Conservation (phyloP, 2,113 vertebrate species). For the Tauraco erythrolophus region DNA sequence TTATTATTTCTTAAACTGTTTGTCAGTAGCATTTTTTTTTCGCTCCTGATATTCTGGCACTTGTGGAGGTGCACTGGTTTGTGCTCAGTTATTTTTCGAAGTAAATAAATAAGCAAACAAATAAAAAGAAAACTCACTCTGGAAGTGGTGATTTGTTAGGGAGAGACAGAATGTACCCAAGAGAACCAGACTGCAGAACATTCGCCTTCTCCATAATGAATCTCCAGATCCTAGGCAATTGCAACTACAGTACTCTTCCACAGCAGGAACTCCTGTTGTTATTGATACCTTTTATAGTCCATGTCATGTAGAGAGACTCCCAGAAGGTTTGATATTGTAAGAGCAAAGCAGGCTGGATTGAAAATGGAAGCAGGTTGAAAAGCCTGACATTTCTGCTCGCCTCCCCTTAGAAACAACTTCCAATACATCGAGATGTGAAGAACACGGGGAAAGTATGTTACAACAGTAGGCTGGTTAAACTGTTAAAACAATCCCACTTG, state of each 20-base stretch:
- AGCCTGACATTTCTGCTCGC: neutral
- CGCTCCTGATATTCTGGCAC: neutral
- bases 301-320: constrained; percentile 28
- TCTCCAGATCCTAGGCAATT: constrained; percentile 12
- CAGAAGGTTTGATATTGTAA: constrained; percentile 36
- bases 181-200: constrained; percentile 2
- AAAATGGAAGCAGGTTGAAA: constrained; percentile 2
- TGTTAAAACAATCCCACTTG: neutral
- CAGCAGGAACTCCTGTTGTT: constrained; percentile 40
- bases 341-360: neutral
- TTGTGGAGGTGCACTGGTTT: neutral
- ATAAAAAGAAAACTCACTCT: neutral
- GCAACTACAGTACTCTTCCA: constrained; percentile 26
- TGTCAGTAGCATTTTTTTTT: neutral
- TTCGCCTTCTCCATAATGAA: constrained; percentile 1
- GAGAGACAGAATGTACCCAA: constrained; percentile 1
- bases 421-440: neutral
- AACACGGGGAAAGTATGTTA: neutral
- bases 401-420: neutral
- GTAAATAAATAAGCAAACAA: constrained; percentile 28
- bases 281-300: constrained; percentile 48
- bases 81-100: constrained; percentile 1
- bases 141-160: neutral
- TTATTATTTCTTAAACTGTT: constrained; percentile 8
- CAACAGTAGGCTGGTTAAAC: neutral